A percentile compares a stretch with the other conserved stretches of the same genome.
Conservation (phyloP, 64 coral and sea anemone species). For the Dendrophyllia cribrosa region DNA sequence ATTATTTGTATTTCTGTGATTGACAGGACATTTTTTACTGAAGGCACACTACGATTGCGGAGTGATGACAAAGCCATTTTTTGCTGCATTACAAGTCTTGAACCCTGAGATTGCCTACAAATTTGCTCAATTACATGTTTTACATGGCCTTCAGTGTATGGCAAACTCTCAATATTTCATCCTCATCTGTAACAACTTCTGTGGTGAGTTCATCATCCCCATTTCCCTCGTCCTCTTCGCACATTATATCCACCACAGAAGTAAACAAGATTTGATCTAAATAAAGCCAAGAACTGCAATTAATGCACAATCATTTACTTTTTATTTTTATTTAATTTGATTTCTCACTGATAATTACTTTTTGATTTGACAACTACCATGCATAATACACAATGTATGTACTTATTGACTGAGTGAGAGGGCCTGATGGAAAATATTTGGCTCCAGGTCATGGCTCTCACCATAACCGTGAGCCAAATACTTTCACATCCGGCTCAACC, state of each 20-base stretch:
- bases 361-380: too few species aligned
- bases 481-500: too few species aligned
- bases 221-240: constrained; percentile 60
- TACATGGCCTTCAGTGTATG: not conserved
- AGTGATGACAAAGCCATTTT: constrained; percentile 25
- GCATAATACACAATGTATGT: too few species aligned
- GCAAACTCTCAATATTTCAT: constrained; percentile 76
- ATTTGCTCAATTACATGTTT: not conserved
- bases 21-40: too few species aligned
- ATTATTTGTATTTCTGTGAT: too few species aligned
- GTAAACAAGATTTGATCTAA: constrained; percentile 70
- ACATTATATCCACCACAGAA: constrained; percentile 46
- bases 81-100: not conserved
- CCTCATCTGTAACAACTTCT: constrained; percentile 65
- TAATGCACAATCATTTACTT: not conserved
- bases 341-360: too few species aligned
- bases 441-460: too few species aligned
- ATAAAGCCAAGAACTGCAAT: not conserved
- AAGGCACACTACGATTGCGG: not conserved
- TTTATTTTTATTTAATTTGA: not conserved
- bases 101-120: not conserved
- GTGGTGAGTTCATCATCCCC: constrained; percentile 69
- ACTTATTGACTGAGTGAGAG: too few species aligned
- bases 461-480: too few species aligned
- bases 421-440: too few species aligned